These are phyloP conservation scores for Phortica magna DNA, from an alignment of 2,888 invertebrate species.

Conservation along the genomic window DNA sequence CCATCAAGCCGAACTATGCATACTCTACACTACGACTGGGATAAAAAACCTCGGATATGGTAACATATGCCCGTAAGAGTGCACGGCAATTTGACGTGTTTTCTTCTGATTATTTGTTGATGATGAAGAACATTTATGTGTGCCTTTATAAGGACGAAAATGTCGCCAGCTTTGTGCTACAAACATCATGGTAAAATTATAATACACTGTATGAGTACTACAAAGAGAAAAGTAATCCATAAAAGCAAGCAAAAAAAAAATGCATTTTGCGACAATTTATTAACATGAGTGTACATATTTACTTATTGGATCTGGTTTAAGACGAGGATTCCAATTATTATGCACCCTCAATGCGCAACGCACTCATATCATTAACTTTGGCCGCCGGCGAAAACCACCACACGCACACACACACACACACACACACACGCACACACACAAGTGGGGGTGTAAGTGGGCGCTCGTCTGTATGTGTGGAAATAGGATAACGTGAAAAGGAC, in stretches of 20 bases:
- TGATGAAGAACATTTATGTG: too few relatives aligned
- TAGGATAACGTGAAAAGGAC: constrained; percentile 8
- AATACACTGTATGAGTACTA: too few relatives aligned
- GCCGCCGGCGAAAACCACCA: constrained; percentile 6
- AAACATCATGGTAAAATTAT: not conserved
- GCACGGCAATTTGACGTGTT: too few relatives aligned
- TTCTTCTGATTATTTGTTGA: too few relatives aligned
- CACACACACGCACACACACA: not conserved
- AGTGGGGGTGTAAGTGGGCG: not conserved
- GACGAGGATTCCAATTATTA: constrained; percentile 19
- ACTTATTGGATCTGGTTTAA: not conserved
- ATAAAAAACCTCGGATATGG: too few relatives aligned
- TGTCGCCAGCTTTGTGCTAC: not conserved
- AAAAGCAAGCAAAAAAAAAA: not conserved
- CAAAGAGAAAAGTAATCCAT: not conserved
- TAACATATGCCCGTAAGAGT: too few relatives aligned
- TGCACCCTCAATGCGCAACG: constrained; percentile 23
- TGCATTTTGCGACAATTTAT: constrained; percentile 15
- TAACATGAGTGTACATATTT: not conserved
- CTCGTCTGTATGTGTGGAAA: not conserved
- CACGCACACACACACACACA: not conserved
- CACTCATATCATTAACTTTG: constrained; percentile 26
- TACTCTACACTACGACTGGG: too few relatives aligned
- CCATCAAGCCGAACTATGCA: too few relatives aligned
- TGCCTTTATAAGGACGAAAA: not conserved